Evolutionary conservation across 2,113 vertebrate species (phyloP), one percentile per base, ranked within the genome.

Genomic region (Antennarius striatus): DNA sequence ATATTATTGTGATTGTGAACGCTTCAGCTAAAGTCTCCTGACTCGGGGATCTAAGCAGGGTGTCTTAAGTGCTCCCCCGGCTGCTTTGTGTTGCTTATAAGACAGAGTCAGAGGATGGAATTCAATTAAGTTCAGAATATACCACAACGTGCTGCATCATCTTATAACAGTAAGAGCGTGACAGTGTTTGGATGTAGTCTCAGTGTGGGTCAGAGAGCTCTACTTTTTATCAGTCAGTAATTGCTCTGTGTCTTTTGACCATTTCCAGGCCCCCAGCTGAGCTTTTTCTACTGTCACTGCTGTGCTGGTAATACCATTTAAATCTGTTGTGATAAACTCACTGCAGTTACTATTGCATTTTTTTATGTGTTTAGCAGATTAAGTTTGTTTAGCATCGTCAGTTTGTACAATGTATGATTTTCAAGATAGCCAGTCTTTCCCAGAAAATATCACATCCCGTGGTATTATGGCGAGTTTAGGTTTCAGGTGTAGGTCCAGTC

Each of bases 21-120:
- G 51, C 80, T 86, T 80, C 73, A 66, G 29, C 81, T 83, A 83
- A 90, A 90, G 80, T 79, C 76, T 81, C 71, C 75, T 70, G 84
- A 81, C 83, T 83, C 29, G 32, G 72, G 83, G 84, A 86, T 85
- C 75, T 71, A 78, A 80, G 77, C 68, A 40, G 57, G 28, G 55
- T 57, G 17, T 86, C 89, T 87, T 88, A 90, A 92, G 90, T 91
- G 89, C 86, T 92, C 89, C 90, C 84, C 87, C 90, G 90, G 91
- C 91, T 89, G 88, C 88, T 86, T 76, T 77, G 85, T 67, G 88
- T 83, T 88, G 79, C 84, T 85, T 77, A 67, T 83, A 84, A 91
- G 86, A 89, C 85, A 79, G 63, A 74, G 70, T 49, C 87, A 77
- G 28, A 32, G 70, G 78, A 82, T 85, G 81, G 84, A 88, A 90